Evolutionary conservation across 1,140 invertebrate genomes (phyloP).

Genomic region (Eulimnadia texana): DNA sequence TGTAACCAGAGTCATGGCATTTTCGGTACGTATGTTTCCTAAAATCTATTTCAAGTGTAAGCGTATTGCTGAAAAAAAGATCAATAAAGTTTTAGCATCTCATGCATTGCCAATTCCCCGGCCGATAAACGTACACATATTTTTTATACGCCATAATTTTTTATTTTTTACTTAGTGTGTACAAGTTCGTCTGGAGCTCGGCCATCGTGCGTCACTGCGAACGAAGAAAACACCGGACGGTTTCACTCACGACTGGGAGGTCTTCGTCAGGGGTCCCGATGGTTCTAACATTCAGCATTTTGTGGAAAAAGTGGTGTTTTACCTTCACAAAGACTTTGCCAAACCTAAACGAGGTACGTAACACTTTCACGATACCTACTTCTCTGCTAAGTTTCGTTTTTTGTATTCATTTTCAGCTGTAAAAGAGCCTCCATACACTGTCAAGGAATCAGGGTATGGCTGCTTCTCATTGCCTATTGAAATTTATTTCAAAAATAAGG

Average conservation of each 20-base stretch:
- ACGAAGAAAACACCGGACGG: constrained; percentile 65
- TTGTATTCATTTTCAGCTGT: constrained; percentile 42
- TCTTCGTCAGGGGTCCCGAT: constrained; percentile 80
- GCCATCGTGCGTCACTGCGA: constrained; percentile 66
- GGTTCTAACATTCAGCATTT: constrained; percentile 72
- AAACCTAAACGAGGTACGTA: constrained; percentile 66
- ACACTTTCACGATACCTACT: neutral
- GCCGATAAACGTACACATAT: too few relatives aligned
- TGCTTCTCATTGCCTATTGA: constrained; percentile 82
- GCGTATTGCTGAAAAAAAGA: too few relatives aligned
- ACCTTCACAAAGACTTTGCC: constrained; percentile 78
- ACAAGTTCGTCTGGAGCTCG: constrained; percentile 77
- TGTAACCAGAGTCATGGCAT: too few relatives aligned
- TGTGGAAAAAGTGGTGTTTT: constrained; percentile 88
- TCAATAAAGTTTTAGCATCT: too few relatives aligned
- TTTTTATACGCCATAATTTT: too few relatives aligned
- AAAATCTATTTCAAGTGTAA: too few relatives aligned
- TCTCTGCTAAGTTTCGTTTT: neutral
- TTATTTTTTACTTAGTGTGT: constrained; percentile 33
- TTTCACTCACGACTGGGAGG: constrained; percentile 94
- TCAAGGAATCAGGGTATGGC: constrained; percentile 87
- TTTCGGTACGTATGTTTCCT: too few relatives aligned
- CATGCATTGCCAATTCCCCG: too few relatives aligned
- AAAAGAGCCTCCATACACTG: constrained; percentile 78
- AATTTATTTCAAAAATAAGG: constrained; percentile 77